Evolutionary conservation across 2,113 vertebrate species (phyloP), one percentile per base, ranked within the genome.

Genomic region (Myodes glareolus): DNA sequence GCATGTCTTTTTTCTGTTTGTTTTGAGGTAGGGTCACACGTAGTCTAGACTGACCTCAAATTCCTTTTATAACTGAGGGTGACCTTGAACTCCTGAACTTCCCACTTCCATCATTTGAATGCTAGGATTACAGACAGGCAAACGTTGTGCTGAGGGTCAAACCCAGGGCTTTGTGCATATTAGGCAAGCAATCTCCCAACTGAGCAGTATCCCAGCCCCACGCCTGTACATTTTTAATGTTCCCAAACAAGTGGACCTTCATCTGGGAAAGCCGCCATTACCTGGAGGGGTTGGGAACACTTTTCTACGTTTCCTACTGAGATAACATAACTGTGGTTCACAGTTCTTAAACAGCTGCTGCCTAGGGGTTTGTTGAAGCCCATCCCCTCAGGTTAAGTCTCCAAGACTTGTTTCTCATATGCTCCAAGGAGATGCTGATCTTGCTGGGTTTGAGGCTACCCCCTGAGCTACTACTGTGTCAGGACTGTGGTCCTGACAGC

Each of bases 221-320:
- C 1, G 14, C 52, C 5, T 78, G 36, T n/a, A 14, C 33, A n/a
- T 89, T 8, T 9, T 21, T 94, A 52, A 65, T 1, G 47, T 45
- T 31, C 45, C 29, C 8, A 39, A 23, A 52, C 13, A 52, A 31
- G 11, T 45, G 52, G 29, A 13, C 52, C 47, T 86, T 92, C 27
- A n/a, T 86, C 50, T 33, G 14, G 87, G 47, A 75, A 84, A 36
- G 25, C n/a, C 27, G 27, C 67, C 70, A 0, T 5, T 17, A 25
- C 31, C 52, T 29, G 68, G 7, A 11, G n/a, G 82, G 72, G 70
- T n/a, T 42, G 4, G 29, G 58, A 27, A 31, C 23, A 5, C 70
- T n/a, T 25, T 50, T 7, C 11, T 29, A 2, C 1, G 5, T 13
- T 7, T 12, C 16, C 72, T 68, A 33, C 12, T 0, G 76, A 65